Evolutionary conservation across 2,888 invertebrate species (phyloP).

Genomic region (Papilio gigon): DNA sequence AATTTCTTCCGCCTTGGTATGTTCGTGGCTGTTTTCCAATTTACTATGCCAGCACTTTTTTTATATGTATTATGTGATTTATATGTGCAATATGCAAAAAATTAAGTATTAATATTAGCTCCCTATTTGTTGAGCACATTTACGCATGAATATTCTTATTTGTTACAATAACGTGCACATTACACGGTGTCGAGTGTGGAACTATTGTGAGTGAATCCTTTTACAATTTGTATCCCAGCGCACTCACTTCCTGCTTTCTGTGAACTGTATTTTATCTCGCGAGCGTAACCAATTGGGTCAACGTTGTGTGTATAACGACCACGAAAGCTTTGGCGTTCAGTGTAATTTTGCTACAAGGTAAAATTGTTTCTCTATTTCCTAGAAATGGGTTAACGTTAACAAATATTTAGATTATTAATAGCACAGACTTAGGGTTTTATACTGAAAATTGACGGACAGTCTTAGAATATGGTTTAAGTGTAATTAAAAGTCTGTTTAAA

Average conservation of each 20-base stretch:
- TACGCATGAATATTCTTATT: slow-evolving; percentile 14
- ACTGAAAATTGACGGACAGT: too few relatives aligned
- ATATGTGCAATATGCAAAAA: background rate
- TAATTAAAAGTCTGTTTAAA: too few relatives aligned
- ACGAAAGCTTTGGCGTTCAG: slow-evolving; percentile 52
- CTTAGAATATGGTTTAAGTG: too few relatives aligned
- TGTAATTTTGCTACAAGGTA: background rate
- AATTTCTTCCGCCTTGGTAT: too few relatives aligned
- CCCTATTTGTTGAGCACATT: background rate
- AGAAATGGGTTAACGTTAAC: too few relatives aligned
- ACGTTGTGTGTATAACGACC: slow-evolving; percentile 53
- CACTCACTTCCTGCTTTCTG: slow-evolving; percentile 64
- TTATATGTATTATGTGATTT: too few relatives aligned
- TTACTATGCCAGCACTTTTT: too few relatives aligned
- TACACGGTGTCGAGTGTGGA: slow-evolving; percentile 30
- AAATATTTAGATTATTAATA: too few relatives aligned
- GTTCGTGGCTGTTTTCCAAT: too few relatives aligned
- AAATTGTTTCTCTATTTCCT: too few relatives aligned
- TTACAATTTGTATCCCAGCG: slow-evolving; percentile 57
- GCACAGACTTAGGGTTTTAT: too few relatives aligned
- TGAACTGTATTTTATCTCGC: slow-evolving; percentile 60
- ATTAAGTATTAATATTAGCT: background rate
- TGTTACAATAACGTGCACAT: slow-evolving; percentile 48
- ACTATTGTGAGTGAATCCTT: slow-evolving; percentile 45
- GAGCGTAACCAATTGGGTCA: slow-evolving; percentile 70